A percentile compares a stretch with the other conserved stretches of the same genome.
Conservation (phyloP, 1,140 invertebrate species). For the Papilio helenus region DNA sequence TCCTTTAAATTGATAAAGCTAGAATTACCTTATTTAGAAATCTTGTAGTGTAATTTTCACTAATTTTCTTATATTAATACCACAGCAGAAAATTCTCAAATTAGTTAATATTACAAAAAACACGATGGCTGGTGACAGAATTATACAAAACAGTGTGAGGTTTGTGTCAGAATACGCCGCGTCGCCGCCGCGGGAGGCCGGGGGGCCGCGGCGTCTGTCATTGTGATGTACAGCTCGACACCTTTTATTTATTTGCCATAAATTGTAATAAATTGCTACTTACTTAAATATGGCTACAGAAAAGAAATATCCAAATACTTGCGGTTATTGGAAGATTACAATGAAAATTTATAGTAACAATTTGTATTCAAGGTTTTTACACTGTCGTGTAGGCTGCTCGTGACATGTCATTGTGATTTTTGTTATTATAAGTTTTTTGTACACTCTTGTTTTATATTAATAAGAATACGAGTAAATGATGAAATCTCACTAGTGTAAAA, state of each 20-base stretch:
- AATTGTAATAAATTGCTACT: conserved; percentile 16
- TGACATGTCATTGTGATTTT: too few relatives aligned
- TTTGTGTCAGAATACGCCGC: conserved; percentile 14
- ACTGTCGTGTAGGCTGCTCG: neutral
- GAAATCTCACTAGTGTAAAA: too few relatives aligned
- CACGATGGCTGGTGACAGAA: neutral
- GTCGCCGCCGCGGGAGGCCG: neutral
- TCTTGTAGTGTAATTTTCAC: neutral
- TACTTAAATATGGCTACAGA: neutral
- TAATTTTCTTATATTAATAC: neutral
- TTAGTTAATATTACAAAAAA: neutral
- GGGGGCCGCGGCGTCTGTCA: conserved; percentile 29
- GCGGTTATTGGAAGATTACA: neutral
- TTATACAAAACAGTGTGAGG: conserved; percentile 21
- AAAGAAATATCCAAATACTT: neutral
- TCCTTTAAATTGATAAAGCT: neutral
- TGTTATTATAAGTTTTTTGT: too few relatives aligned
- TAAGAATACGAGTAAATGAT: too few relatives aligned
- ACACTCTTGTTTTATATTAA: too few relatives aligned
- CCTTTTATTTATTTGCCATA: conserved; percentile 30
- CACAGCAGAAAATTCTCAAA: neutral
- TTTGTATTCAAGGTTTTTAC: too few relatives aligned
- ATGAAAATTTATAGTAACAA: neutral
- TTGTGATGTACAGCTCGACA: conserved; percentile 32
- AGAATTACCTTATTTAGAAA: neutral